Conservation (phyloP, 2,888 invertebrate species). For the Dicranocentrus wangi region DNA sequence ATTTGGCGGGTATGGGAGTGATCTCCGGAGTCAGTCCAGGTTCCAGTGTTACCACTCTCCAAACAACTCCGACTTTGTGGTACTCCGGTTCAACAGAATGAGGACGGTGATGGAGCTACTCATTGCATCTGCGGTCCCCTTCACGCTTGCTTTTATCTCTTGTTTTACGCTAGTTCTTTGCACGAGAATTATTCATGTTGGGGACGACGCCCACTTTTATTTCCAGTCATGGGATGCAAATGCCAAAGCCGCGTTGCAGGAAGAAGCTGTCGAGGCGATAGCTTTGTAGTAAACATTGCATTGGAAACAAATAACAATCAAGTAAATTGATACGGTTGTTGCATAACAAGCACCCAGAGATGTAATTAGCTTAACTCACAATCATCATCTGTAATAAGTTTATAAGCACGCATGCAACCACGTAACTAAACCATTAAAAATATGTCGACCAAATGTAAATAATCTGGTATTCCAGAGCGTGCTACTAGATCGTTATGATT, state of each 20-base stretch:
- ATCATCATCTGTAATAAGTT: no score
- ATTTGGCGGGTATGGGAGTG: conserved; percentile 90
- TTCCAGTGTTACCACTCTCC: conserved; percentile 90
- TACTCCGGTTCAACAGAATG: conserved; percentile 83
- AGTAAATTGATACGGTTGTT: no score
- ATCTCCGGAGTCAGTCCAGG: conserved; percentile 90
- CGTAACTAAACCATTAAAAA: no score
- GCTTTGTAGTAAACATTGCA: conserved; percentile 64
- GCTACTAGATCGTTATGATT: no score
- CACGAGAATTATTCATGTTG: conserved; percentile 89
- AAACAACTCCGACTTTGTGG: conserved; percentile 80
- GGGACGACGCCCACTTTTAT: conserved; percentile 93
- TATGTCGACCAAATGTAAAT: no score
- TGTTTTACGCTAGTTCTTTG: conserved; percentile 88
- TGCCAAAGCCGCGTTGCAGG: conserved; percentile 68
- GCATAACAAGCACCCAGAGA: no score
- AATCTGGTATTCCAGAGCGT: no score
- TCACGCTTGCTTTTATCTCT: conserved; percentile 87
- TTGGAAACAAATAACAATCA: no score
- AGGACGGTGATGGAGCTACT: conserved; percentile 81
- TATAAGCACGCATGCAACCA: no score
- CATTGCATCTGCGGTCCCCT: conserved; percentile 86
- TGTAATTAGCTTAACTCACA: no score
- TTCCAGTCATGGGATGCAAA: conserved; percentile 82
- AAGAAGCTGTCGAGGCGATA: conserved; percentile 72